Base-by-base conservation (phyloP, 64 coral and sea anemone genomes). In the Montipora capricornis region DNA sequence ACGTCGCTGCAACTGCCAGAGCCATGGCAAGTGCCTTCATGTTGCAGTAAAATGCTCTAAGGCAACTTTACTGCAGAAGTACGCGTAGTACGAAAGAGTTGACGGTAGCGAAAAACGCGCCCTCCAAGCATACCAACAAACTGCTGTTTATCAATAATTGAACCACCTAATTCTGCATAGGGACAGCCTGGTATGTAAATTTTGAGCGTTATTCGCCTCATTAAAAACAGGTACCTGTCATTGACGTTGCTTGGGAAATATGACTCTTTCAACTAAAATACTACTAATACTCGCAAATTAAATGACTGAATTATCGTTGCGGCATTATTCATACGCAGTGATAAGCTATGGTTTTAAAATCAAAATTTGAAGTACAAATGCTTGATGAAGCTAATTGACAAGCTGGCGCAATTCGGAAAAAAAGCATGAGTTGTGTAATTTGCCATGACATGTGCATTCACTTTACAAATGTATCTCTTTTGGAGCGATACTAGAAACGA, bases 121-220 rank as follows among this genome's bases (percentile, higher is more conserved):
- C 82, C 44, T 71, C 4, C 17, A 20, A 86, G 60, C 37, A 5
- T 47, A 71, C 45, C 50, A 50, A 17, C 46, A 47, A n/a, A 47
- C 82, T 73, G 62, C 44, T 73, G 47, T 66, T 20, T 8, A 86
- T 86, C 19, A 86, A 86, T 71, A 49, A 86, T 86, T 86, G n/a
- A 82, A 45, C 24, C 8, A 81, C 9, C 22, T 44, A 82, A 82
- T 49, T 49, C 26, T n/a, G 45, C 22, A 10, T 19, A 49, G 66
- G 29, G 8, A 22, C 44, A 49, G 47, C 29, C 6, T 0, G 8
- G 66, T 86, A 86, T 86, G 82, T 13, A 86, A 73, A 86, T 86
- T 10, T 50, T 29, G 20, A 49, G 45, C 10, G 2, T 29, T 68
- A 14, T n/a, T 68, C 22, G 29, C 16, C 44, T 67, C 5, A 71